Percentiles rank a stretch among this genome's conserved stretches.
Evolutionary conservation across 2,888 invertebrate species (phyloP).

Genomic region (Leistus spinibarbis): DNA sequence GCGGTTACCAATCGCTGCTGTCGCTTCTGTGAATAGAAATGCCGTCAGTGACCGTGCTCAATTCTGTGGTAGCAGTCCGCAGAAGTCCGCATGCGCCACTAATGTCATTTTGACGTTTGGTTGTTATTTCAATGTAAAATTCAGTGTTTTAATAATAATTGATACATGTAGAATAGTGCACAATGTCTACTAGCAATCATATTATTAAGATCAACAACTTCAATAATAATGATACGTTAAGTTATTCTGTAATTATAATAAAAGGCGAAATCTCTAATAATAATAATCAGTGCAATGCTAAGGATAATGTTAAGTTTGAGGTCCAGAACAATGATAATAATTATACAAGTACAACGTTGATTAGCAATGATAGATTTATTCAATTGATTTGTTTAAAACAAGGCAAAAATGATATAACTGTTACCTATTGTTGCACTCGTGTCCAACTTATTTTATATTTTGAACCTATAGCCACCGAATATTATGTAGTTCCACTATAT

Average conservation of each 20-base stretch:
- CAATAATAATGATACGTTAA: constrained; percentile 64
- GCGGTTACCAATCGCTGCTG: too few species aligned
- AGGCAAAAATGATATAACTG: constrained; percentile 68
- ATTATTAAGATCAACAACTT: constrained; percentile 42
- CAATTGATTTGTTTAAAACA: constrained; percentile 66
- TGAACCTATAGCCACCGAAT: constrained; percentile 63
- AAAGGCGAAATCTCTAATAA: constrained; percentile 62
- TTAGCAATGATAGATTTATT: constrained; percentile 71
- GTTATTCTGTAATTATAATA: constrained; percentile 66
- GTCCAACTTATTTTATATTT: constrained; percentile 63
- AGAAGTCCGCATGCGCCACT: not conserved
- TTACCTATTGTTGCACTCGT: constrained; percentile 63
- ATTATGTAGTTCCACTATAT: constrained; percentile 78
- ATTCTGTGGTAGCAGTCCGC: too few species aligned
- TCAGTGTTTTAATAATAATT: not conserved
- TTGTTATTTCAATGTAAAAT: not conserved
- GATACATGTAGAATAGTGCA: not conserved
- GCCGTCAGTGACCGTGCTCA: too few species aligned
- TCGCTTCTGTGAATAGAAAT: too few species aligned
- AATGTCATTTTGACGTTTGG: constrained; percentile 11
- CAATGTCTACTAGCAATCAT: constrained; percentile 33
- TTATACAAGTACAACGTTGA: not conserved
- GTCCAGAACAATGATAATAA: constrained; percentile 30
- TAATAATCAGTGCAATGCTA: constrained; percentile 52
- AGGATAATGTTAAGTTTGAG: constrained; percentile 40